Evolutionary conservation across 1,140 invertebrate species (phyloP).

Genomic region (Gryllus bimaculatus): DNA sequence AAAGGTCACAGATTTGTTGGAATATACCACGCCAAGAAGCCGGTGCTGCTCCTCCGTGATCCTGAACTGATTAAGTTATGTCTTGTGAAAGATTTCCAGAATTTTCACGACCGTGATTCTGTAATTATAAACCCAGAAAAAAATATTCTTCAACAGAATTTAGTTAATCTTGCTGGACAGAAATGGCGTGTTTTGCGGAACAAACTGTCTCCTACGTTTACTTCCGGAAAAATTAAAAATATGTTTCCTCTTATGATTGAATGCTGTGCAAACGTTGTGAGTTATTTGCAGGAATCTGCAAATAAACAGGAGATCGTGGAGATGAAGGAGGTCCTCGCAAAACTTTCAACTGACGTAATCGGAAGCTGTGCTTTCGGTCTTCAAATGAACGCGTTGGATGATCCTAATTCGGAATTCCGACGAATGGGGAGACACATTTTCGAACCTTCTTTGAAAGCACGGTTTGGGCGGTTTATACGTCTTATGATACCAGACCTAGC

Average conservation of each 20-base stretch:
- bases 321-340: conserved; percentile 15
- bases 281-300: not conserved
- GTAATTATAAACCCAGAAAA: conserved; percentile 5
- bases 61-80: conserved; percentile 43
- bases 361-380: conserved; percentile 26
- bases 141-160: conserved; percentile 42
- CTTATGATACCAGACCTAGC: not conserved
- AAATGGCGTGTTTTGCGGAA: conserved; percentile 37
- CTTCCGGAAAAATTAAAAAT: conserved; percentile 37
- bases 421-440: conserved; percentile 8
- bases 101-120: conserved; percentile 37
- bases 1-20: conserved; percentile 22
- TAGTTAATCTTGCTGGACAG: conserved; percentile 27
- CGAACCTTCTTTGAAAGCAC: not conserved
- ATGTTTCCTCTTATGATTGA: conserved; percentile 26
- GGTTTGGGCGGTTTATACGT: not conserved
- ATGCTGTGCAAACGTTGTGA: conserved; percentile 2
- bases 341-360: conserved; percentile 27
- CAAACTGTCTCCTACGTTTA: conserved; percentile 40
- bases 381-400: conserved; percentile 24
- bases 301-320: not conserved
- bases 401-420: conserved; percentile 18
- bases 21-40: conserved; percentile 27
- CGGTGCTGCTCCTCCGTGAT: conserved; percentile 42
- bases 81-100: conserved; percentile 43